phyloP scores from a whole-genome alignment of 1,140 invertebrate species.

The Bombus impatiens region DNA sequence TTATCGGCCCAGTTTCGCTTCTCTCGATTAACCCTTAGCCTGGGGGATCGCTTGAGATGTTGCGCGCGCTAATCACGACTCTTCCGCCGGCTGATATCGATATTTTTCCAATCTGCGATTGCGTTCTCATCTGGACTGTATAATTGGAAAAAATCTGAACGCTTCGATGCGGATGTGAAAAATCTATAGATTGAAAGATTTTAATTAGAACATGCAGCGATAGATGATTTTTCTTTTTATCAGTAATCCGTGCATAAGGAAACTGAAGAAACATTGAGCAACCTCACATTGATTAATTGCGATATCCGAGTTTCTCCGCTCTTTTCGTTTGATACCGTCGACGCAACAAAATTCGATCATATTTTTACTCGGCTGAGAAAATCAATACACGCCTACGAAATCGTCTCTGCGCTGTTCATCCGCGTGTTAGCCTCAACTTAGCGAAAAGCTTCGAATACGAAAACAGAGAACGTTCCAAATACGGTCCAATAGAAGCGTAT shows the following conservation, averaged over 20 bases:
- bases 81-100: background rate
- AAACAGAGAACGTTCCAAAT: no score
- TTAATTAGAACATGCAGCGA: background rate
- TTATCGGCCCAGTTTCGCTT: constrained; percentile 47
- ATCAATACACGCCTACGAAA: background rate
- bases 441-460: background rate
- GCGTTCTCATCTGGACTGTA: background rate
- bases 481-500: no score
- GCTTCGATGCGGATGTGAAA: background rate
- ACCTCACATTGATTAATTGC: no score
- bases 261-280: background rate
- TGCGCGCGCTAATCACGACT: background rate
- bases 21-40: constrained; percentile 37
- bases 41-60: background rate
- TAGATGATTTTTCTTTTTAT: background rate
- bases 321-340: background rate
- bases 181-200: background rate
- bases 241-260: background rate
- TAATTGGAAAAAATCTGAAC: background rate
- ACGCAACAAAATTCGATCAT: background rate
- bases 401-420: background rate
- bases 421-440: background rate
- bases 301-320: background rate
- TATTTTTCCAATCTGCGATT: background rate
- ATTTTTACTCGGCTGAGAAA: background rate